These are phyloP conservation scores for Pseudocheirus occidentalis DNA, from an alignment of 2,797 vertebrate genomes.

Conservation along the genomic window DNA sequence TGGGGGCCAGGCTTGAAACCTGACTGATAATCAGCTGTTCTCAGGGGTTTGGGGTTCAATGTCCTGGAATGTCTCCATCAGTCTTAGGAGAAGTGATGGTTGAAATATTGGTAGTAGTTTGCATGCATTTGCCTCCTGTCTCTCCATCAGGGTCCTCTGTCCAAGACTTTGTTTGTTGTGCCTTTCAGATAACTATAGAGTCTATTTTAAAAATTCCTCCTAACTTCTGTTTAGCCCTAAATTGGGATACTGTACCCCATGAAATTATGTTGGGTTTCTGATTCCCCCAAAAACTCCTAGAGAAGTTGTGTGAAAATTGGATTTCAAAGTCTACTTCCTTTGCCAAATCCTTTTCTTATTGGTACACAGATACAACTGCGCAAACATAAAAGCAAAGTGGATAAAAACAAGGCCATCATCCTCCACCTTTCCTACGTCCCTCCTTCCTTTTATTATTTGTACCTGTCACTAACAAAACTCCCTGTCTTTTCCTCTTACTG, in stretches of 20 bases:
- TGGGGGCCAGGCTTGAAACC: neutral
- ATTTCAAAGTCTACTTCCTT: neutral
- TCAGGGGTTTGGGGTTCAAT: neutral
- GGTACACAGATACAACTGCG: neutral
- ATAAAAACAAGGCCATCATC: neutral
- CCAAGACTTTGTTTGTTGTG: neutral
- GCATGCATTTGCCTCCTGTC: neutral
- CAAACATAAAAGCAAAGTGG: neutral
- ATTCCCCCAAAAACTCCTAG: neutral
- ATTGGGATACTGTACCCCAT: neutral
- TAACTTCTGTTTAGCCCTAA: neutral
- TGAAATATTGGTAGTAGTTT: neutral
- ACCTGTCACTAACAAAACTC: neutral
- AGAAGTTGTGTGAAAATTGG: neutral
- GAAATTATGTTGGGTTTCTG: neutral
- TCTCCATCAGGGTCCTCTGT: neutral
- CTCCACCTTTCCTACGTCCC: neutral
- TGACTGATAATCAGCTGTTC: neutral
- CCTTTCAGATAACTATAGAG: neutral
- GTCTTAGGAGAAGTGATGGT: neutral
- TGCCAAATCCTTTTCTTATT: neutral
- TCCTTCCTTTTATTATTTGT: neutral
- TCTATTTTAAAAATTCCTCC: neutral
- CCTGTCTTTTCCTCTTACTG: neutral
- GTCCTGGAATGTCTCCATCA: neutral